A percentile compares a stretch with the other conserved stretches of the same genome.
Evolutionary conservation across 2,797 vertebrate species (phyloP).

Genomic region (Cephalopachus bancanus): DNA sequence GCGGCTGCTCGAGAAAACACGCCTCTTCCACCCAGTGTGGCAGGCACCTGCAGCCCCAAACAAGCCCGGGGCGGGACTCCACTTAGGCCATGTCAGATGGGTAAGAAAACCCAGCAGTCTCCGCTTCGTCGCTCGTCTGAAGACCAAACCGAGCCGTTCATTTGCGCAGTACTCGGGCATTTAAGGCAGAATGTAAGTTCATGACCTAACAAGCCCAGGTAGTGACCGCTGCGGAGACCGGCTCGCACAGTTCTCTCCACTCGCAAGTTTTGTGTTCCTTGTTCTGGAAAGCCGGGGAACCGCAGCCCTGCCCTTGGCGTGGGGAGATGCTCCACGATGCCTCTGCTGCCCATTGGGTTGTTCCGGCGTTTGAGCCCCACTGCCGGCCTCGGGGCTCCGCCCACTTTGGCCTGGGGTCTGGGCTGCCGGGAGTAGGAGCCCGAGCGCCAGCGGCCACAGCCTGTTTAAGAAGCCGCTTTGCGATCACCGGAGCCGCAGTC

Average conservation of each 20-base stretch:
- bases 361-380: neutral
- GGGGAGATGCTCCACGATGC: neutral
- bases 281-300: constrained; percentile 25
- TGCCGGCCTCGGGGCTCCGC: constrained; percentile 34
- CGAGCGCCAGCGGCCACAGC: constrained; percentile 58
- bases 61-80: neutral
- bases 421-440: neutral
- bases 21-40: constrained; percentile 1
- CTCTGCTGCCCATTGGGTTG: neutral
- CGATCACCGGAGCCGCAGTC: constrained; percentile 84
- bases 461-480: constrained; percentile 83
- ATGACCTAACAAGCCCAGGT: neutral
- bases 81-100: neutral
- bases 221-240: neutral
- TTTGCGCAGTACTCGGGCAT: neutral
- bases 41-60: constrained; percentile 20
- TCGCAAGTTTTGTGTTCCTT: neutral
- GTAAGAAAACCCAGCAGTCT: neutral
- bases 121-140: neutral
- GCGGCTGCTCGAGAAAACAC: neutral
- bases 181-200: neutral
- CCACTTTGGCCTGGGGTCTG: constrained; percentile 61
- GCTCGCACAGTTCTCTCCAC: neutral
- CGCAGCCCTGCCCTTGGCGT: neutral
- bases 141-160: neutral